Conservation (phyloP, 1,140 invertebrate species). For the Zaprionus gabonicus region DNA sequence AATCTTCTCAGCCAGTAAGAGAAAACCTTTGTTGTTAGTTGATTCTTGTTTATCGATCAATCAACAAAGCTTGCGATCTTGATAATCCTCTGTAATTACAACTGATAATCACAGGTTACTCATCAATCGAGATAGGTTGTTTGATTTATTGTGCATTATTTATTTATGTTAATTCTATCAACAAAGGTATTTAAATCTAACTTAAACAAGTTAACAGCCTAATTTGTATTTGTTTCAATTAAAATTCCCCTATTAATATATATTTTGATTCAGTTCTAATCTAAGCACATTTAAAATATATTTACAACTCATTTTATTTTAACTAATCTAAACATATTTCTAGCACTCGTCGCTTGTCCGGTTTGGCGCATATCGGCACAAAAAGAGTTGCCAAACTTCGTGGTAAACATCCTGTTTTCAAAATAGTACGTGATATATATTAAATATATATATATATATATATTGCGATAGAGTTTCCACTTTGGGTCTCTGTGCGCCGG, state of each 20-base stretch:
- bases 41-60: neutral
- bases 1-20: too few relatives aligned
- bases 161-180: neutral
- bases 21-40: too few relatives aligned
- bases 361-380: neutral
- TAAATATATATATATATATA: slow-evolving; percentile 20
- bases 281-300: neutral
- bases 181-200: neutral
- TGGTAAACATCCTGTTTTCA: slow-evolving; percentile 9
- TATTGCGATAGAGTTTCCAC: slow-evolving; percentile 30
- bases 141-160: neutral
- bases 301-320: neutral
- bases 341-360: neutral
- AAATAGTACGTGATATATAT: neutral
- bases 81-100: neutral
- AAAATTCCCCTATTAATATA: neutral
- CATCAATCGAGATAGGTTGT: neutral
- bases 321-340: slow-evolving; percentile 4
- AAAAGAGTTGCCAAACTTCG: slow-evolving; percentile 14
- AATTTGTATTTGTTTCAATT: too few relatives aligned
- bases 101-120: neutral
- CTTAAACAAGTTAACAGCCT: neutral
- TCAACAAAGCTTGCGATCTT: neutral
- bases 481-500: slow-evolving; percentile 46
- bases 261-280: neutral